Evolutionary conservation across 2,113 vertebrate species (phyloP).

Genomic region (Toxostoma redivivum): DNA sequence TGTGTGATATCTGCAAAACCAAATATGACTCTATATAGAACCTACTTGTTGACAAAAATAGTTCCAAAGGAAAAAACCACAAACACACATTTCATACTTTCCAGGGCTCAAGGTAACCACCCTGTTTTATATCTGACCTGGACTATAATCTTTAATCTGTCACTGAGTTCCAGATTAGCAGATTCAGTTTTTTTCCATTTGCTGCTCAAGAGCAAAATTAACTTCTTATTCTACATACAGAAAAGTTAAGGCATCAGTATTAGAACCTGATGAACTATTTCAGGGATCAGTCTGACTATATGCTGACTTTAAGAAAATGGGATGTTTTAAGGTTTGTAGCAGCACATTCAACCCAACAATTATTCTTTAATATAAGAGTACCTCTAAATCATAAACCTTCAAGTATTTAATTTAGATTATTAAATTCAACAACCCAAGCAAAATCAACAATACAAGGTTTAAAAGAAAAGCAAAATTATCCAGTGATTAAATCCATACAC

Average conservation of each 20-base stretch:
- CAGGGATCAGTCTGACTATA: neutral
- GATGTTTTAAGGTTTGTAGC: neutral
- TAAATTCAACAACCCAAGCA: neutral
- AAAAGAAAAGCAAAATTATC: neutral
- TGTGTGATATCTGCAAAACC: neutral
- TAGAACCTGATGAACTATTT: neutral
- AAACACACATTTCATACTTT: neutral
- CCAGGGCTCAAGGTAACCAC: neutral
- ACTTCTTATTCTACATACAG: neutral
- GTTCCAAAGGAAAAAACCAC: neutral
- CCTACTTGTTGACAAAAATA: neutral
- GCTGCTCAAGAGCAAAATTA: neutral
- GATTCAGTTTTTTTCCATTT: neutral
- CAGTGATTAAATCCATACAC: neutral
- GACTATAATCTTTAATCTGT: neutral
- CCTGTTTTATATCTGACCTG: neutral
- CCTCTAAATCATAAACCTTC: neutral
- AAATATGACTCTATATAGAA: neutral
- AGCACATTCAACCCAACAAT: neutral
- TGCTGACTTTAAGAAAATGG: neutral
- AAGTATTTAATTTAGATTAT: neutral
- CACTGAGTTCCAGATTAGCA: neutral
- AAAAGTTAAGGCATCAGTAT: neutral
- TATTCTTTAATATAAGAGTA: neutral
- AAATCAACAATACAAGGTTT: neutral